These are phyloP conservation scores for Masticophis lateralis DNA, from an alignment of 2,797 vertebrate genomes.

Conservation along the genomic window DNA sequence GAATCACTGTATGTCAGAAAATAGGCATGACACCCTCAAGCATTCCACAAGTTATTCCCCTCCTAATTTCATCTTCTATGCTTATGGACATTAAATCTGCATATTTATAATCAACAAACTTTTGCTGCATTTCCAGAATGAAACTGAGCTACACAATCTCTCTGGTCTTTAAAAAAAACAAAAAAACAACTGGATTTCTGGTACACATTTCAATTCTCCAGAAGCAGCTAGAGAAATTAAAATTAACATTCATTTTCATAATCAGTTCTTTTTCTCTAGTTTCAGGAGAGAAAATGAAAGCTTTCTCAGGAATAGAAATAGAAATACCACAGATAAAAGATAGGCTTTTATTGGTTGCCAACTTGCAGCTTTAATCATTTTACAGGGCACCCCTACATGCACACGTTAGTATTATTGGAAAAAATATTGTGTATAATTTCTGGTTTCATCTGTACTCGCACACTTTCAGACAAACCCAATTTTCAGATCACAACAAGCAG, in stretches of 20 bases:
- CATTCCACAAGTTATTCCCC: not conserved
- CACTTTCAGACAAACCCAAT: not conserved
- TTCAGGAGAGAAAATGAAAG: not conserved
- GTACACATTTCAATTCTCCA: not conserved
- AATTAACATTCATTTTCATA: not conserved
- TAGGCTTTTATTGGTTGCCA: not conserved
- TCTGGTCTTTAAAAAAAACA: slow-evolving; percentile 10
- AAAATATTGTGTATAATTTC: not conserved
- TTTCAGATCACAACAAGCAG: not conserved
- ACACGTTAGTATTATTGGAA: not conserved
- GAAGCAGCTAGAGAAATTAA: not conserved
- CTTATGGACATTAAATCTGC: not conserved
- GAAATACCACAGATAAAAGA: not conserved
- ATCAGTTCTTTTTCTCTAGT: not conserved
- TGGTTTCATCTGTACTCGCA: not conserved
- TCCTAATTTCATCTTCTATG: slow-evolving; percentile 18
- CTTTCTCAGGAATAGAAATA: not conserved
- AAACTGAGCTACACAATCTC: not conserved
- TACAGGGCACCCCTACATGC: not conserved
- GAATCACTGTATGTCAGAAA: slow-evolving; percentile 28
- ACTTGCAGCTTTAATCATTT: not conserved
- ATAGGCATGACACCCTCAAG: slow-evolving; percentile 1
- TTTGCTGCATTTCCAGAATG: slow-evolving; percentile 10
- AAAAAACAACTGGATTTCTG: not conserved
- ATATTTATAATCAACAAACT: not conserved